These are phyloP conservation scores for Neostethus bicornis DNA, from an alignment of 2,797 vertebrate genomes.

Conservation along the genomic window DNA sequence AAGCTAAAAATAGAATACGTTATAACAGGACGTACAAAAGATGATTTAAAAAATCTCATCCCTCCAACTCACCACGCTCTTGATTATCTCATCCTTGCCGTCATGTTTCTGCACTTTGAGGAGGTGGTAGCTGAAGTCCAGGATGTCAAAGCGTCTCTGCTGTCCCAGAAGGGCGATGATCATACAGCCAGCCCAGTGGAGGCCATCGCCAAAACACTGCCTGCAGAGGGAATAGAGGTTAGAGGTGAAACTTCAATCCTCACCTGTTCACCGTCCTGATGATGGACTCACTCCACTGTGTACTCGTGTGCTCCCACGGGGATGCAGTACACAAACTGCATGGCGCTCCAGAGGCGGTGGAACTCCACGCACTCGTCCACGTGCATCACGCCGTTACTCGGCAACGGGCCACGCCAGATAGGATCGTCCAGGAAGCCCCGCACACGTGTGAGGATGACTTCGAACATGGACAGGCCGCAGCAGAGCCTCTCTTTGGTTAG, in stretches of 20 bases:
- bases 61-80: constrained; percentile 90
- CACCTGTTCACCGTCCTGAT: not conserved
- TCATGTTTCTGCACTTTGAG: constrained; percentile 98
- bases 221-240: constrained; percentile 59
- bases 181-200: constrained; percentile 99
- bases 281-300: constrained; percentile 92
- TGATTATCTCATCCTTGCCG: constrained; percentile 97
- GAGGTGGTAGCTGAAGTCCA: constrained; percentile 98
- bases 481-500: constrained; percentile 98
- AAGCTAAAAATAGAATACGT: too few relatives aligned
- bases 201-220: constrained; percentile 96
- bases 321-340: constrained; percentile 99
- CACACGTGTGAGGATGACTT: constrained; percentile 93
- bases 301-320: constrained; percentile 97
- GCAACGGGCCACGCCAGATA: constrained; percentile 95
- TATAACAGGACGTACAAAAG: too few relatives aligned
- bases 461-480: constrained; percentile 98
- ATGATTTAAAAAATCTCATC: not conserved
- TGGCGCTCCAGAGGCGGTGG: constrained; percentile 98
- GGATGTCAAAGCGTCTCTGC: constrained; percentile 92
- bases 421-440: constrained; percentile 93
- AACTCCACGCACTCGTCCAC: constrained; percentile 99
- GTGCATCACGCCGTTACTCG: constrained; percentile 98
- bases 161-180: constrained; percentile 95
- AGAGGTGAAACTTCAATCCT: not conserved